Conservation (phyloP, 2,888 invertebrate genomes). For the Metellina segmentata region DNA sequence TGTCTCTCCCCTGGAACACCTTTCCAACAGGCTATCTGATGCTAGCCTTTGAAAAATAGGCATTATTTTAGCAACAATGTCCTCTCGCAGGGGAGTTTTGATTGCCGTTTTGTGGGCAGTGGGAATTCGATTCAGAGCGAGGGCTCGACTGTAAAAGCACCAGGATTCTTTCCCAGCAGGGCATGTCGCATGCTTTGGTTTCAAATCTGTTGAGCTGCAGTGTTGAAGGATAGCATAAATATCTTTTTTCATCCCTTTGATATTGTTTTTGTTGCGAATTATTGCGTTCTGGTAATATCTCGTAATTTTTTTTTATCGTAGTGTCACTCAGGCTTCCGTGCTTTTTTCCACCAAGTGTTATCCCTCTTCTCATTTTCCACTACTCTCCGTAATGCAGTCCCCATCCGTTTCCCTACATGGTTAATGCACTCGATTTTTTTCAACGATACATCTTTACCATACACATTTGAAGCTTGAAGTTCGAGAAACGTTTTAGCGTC, state of each 20-base stretch:
- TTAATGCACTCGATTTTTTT: neutral
- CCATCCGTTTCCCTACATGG: constrained; percentile 9
- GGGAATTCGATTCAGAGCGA: neutral
- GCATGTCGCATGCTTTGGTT: neutral
- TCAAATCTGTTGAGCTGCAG: neutral
- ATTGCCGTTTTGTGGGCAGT: neutral
- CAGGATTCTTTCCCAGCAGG: neutral
- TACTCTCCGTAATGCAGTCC: neutral
- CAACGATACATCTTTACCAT: neutral
- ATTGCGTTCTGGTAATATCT: neutral
- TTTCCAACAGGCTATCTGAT: too few species aligned
- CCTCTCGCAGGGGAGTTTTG: constrained; percentile 8
- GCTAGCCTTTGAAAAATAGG: too few species aligned
- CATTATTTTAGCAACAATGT: neutral
- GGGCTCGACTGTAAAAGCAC: too few species aligned
- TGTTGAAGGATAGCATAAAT: neutral
- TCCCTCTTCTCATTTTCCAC: neutral
- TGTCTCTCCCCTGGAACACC: neutral
- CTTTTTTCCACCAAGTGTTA: neutral
- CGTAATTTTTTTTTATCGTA: too few species aligned
- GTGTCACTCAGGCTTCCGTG: too few species aligned
- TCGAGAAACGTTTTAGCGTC: too few species aligned
- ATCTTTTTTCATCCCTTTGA: neutral
- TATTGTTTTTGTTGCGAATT: neutral
- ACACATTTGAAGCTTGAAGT: too few species aligned